Evolutionary conservation across 2,888 invertebrate genomes (phyloP), one percentile per base, ranked within the genome.

Genomic region (Lochmaea crataegi): DNA sequence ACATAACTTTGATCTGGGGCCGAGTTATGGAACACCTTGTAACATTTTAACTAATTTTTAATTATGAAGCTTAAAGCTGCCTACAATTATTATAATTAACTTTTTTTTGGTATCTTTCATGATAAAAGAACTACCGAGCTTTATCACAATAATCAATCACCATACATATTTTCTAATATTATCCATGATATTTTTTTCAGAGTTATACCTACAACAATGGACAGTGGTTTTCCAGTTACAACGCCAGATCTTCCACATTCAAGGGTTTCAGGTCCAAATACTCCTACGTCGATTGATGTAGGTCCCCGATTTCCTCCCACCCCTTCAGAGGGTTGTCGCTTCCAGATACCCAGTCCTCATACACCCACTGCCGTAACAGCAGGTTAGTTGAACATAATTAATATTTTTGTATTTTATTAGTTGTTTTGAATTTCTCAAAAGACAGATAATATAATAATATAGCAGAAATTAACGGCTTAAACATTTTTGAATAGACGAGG

Each of bases 321-420:
- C 72, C 84, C 86, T 26, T 82, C 85, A n/a, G 87, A 87, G 69
- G 86, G 86, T 66, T 87, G 87, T 77, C 83, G 88, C 77, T 89
- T 89, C 83, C 88, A 88, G 77, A 87, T 88, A 71, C 88, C 88
- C 60, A 89, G 89, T 80, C 89, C 89, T 2, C 88, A 88, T 76
- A 88, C 89, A 32, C 87, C 87, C 51, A 85, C 78, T 75, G 80
- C 82, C 65, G 76, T 79, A 63, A 78, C 82, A 48, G 77, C 81
- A 75, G 82, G 83, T 83, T 73, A 72, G 58, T 71, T 53, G 2
- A 53, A 12, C 56, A 22, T 57, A 66, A 22, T 16, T 56, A 16
- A 60, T 60, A 65, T 66, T 68, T 18, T 18, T 71, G 10, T 16
- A 48, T 26, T n/a, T 2, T 11, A 41, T 38, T 18, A 53, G 53